These are phyloP conservation scores for Tupaia tana DNA, from an alignment of 2,113 vertebrate species.

Conservation along the genomic window DNA sequence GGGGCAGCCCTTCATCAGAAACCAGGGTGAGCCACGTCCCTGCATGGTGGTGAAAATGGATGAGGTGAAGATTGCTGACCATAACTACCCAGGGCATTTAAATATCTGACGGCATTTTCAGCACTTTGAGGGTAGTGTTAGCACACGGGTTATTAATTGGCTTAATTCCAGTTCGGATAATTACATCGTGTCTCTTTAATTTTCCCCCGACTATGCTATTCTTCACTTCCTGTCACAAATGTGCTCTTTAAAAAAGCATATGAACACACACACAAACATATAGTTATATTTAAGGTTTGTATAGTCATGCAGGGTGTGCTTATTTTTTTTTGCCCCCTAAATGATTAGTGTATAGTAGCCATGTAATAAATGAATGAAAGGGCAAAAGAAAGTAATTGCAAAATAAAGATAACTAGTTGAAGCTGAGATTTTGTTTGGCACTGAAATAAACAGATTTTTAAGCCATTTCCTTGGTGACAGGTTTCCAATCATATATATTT, in stretches of 20 bases:
- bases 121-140: slow-evolving; percentile 75
- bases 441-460: slow-evolving; percentile 78
- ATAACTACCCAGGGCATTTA: slow-evolving; percentile 63
- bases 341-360: slow-evolving; percentile 25
- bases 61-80: slow-evolving; percentile 49
- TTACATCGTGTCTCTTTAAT: slow-evolving; percentile 83
- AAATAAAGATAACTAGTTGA: slow-evolving; percentile 71
- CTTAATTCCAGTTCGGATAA: slow-evolving; percentile 83
- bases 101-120: slow-evolving; percentile 71
- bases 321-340: slow-evolving; percentile 7
- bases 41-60: slow-evolving; percentile 9
- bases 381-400: slow-evolving; percentile 60
- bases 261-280: slow-evolving; percentile 70
- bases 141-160: slow-evolving; percentile 82
- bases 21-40: not conserved
- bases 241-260: slow-evolving; percentile 73
- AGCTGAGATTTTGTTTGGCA: slow-evolving; percentile 59
- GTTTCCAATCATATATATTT: slow-evolving; percentile 82
- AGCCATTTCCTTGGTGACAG: slow-evolving; percentile 84
- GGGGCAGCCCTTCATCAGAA: slow-evolving; percentile 13
- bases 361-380: slow-evolving; percentile 51
- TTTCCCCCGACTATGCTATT: slow-evolving; percentile 76
- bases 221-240: slow-evolving; percentile 79
- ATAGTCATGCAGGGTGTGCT: not conserved
- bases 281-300: slow-evolving; percentile 63